phyloP scores from a whole-genome alignment of 2,797 vertebrate species.

The Australoheros facetus region DNA sequence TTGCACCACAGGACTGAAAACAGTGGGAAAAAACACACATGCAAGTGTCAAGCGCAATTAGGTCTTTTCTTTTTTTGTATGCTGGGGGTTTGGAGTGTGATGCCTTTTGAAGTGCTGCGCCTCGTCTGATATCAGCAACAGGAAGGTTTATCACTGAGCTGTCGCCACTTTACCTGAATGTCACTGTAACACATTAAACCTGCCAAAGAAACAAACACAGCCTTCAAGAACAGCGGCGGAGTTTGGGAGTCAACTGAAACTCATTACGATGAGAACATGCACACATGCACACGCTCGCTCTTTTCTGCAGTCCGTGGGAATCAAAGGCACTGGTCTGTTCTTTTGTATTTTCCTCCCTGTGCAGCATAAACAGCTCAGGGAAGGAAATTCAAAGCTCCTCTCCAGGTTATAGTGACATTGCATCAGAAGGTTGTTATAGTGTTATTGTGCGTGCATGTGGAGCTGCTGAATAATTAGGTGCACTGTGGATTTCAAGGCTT shows the following conservation, averaged over 20 bases:
- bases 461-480: constrained; percentile 30
- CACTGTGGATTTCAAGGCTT: constrained; percentile 4
- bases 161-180: background rate
- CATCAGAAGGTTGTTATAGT: constrained; percentile 29
- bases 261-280: background rate
- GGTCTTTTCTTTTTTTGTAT: background rate
- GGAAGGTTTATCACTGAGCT: constrained; percentile 15
- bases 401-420: constrained; percentile 51
- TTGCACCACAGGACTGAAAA: background rate
- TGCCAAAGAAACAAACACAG: constrained; percentile 17
- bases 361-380: constrained; percentile 13
- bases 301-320: background rate
- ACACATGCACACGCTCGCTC: background rate
- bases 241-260: background rate
- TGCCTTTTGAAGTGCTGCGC: constrained; percentile 25
- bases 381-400: constrained; percentile 18
- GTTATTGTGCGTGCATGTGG: constrained; percentile 5
- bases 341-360: constrained; percentile 17
- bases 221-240: constrained; percentile 14
- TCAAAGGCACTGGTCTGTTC: constrained; percentile 24
- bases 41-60: constrained; percentile 21
- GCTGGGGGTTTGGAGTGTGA: background rate
- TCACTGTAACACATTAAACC: background rate
- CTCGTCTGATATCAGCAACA: constrained; percentile 1
- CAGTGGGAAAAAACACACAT: background rate